phyloP scores from a whole-genome alignment of 2,888 invertebrate genomes.

The Orthonychiurus folsomi region DNA sequence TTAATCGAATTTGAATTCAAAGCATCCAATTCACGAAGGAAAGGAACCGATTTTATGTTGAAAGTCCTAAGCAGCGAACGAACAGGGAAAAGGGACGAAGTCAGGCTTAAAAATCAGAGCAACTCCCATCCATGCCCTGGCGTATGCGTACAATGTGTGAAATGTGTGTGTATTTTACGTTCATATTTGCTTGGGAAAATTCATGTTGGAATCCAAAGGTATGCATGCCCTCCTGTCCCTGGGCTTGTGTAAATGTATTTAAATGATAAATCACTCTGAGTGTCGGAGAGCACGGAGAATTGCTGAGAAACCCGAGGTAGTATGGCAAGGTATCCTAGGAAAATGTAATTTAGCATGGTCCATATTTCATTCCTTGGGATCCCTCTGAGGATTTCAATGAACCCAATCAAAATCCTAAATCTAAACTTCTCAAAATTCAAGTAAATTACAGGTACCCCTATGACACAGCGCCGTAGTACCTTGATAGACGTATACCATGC shows the following conservation, averaged over 20 bases:
- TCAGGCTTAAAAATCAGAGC: neutral
- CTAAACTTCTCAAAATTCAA: neutral
- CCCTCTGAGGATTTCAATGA: neutral
- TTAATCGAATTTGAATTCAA: constrained; percentile 1
- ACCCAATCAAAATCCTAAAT: neutral
- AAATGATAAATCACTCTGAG: neutral
- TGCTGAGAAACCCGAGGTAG: too few species aligned
- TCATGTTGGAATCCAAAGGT: too few species aligned
- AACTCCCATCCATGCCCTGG: neutral
- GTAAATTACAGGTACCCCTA: too few species aligned
- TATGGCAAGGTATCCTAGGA: neutral
- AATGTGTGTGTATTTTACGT: too few species aligned
- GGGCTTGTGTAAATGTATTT: neutral
- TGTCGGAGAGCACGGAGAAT: too few species aligned
- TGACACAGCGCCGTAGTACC: too few species aligned
- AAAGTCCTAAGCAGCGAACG: neutral
- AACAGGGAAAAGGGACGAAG: neutral
- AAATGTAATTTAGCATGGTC: neutral
- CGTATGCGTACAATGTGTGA: neutral
- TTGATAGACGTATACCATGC: too few species aligned
- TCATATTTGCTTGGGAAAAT: neutral
- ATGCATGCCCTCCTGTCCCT: neutral
- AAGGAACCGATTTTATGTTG: neutral
- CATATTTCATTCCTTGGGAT: neutral
- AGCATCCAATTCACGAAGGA: neutral